Conservation (phyloP, 2,797 vertebrate species). For the Peromyscus aztecus region DNA sequence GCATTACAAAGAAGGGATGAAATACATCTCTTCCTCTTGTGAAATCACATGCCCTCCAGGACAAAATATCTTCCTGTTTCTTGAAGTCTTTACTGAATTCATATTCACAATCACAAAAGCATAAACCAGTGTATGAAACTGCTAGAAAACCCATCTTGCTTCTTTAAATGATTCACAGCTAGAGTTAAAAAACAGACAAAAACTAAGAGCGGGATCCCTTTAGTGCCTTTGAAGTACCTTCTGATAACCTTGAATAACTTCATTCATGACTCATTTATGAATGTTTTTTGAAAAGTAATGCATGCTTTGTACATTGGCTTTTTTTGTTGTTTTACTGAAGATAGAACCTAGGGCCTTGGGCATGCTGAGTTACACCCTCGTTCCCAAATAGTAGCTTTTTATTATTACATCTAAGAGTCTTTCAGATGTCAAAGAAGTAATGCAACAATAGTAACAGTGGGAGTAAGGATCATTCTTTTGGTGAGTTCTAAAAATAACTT, state of each 20-base stretch:
- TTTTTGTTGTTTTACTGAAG: neutral
- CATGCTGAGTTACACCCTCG: neutral
- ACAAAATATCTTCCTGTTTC: conserved; percentile 81
- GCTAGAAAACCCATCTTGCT: conserved; percentile 13
- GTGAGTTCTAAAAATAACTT: conserved; percentile 57
- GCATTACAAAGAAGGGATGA: conserved; percentile 81
- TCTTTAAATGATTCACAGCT: conserved; percentile 73
- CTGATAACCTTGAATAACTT: conserved; percentile 77
- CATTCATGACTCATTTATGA: conserved; percentile 34
- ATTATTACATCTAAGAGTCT: conserved; percentile 73
- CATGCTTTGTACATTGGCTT: conserved; percentile 68
- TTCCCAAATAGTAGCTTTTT: conserved; percentile 66
- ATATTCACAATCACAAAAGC: conserved; percentile 69
- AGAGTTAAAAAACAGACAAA: conserved; percentile 45
- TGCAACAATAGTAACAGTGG: neutral
- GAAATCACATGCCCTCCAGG: conserved; percentile 75
- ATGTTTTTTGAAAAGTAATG: conserved; percentile 79
- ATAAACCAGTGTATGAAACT: conserved; percentile 53
- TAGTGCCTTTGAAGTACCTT: conserved; percentile 69
- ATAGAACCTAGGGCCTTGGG: neutral
- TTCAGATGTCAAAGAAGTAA: conserved; percentile 79
- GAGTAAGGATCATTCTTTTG: conserved; percentile 46
- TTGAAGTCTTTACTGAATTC: conserved; percentile 77
- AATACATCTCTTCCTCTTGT: conserved; percentile 75
- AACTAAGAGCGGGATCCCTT: conserved; percentile 60